Conservation (phyloP, 2,113 vertebrate species). For the Echinops telfairi region DNA sequence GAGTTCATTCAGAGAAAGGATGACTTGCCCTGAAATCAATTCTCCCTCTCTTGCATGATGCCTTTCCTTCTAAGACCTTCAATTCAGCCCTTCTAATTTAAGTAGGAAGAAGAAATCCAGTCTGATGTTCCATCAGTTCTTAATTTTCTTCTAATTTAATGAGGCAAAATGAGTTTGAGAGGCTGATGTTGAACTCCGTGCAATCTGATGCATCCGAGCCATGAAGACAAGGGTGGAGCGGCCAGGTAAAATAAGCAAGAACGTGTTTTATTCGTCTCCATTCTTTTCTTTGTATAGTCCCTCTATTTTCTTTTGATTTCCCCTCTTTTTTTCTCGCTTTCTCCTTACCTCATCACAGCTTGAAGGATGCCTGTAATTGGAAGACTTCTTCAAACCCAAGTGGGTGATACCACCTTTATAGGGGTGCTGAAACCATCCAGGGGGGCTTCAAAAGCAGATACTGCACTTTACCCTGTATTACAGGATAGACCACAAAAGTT, state of each 20-base stretch:
- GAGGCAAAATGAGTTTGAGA: background rate
- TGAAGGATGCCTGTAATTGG: background rate
- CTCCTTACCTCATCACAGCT: background rate
- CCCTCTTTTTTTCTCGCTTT: background rate
- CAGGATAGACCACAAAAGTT: no score
- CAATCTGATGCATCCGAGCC: background rate
- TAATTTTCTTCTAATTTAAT: background rate
- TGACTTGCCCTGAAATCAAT: conserved; percentile 26
- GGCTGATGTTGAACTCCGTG: background rate
- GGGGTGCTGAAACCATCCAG: no score
- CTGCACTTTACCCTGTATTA: no score
- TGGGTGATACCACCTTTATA: no score
- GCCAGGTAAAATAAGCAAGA: background rate
- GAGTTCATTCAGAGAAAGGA: conserved; percentile 27
- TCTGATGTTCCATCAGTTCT: background rate
- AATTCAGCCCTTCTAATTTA: background rate
- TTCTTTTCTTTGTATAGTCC: no score
- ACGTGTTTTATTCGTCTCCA: background rate
- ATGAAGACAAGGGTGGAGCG: background rate
- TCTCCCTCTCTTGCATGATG: conserved; percentile 12
- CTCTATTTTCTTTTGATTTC: background rate
- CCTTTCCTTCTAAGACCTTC: background rate
- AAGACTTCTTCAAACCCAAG: background rate
- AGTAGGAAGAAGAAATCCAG: background rate
- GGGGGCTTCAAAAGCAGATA: no score